A percentile compares a stretch with the other conserved stretches of the same genome.
phyloP scores from a whole-genome alignment of 2,888 invertebrate species.

The Callosobruchus maculatus region DNA sequence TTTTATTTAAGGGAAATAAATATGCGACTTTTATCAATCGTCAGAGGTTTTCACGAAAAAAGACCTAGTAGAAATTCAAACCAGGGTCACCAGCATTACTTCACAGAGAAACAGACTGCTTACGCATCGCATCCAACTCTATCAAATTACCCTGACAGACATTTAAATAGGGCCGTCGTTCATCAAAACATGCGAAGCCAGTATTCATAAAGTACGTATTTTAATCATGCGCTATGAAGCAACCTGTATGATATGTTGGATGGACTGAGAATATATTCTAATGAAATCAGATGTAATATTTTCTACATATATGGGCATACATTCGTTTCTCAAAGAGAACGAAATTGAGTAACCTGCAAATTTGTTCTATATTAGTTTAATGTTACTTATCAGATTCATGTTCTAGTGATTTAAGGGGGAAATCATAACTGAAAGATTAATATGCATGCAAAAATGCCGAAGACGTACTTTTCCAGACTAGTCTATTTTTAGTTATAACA shows the following conservation, averaged over 20 bases:
- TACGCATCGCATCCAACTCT: background rate
- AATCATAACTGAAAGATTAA: background rate
- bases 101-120: no score
- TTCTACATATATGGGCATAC: background rate
- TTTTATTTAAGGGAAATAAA: no score
- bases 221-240: background rate
- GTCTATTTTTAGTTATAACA: no score
- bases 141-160: background rate
- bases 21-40: no score
- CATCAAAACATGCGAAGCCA: background rate
- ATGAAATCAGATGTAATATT: background rate
- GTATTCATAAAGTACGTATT: background rate
- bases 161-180: background rate
- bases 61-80: no score
- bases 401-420: background rate
- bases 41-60: no score
- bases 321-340: background rate
- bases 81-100: no score
- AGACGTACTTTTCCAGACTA: background rate
- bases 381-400: background rate
- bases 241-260: background rate
- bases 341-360: background rate
- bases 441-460: background rate
- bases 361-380: background rate
- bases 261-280: background rate